These are phyloP conservation scores for Nannoperca australis DNA, from an alignment of 2,797 vertebrate species.

Conservation along the genomic window DNA sequence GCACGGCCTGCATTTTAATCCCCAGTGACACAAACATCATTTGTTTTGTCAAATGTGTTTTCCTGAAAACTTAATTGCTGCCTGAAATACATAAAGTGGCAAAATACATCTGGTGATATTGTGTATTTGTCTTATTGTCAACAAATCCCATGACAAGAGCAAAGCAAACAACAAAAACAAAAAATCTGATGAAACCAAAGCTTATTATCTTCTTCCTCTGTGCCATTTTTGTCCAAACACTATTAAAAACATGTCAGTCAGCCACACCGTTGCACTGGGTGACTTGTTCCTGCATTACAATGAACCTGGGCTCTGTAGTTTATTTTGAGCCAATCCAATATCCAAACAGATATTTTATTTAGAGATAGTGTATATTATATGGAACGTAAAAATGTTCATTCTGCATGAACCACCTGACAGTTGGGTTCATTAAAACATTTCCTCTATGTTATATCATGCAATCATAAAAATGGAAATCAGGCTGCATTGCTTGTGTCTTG, in stretches of 20 bases:
- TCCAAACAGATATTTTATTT: background rate
- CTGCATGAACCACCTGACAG: background rate
- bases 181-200: background rate
- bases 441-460: background rate
- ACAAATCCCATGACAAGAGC: background rate
- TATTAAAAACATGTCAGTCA: background rate
- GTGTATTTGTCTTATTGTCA: background rate
- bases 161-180: background rate
- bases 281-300: background rate
- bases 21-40: constrained; percentile 13
- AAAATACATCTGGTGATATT: background rate
- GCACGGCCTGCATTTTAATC: constrained; percentile 14
- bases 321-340: background rate
- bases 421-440: background rate
- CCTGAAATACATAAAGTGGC: background rate
- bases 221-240: background rate
- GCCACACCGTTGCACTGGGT: background rate
- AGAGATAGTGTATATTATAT: background rate
- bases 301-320: background rate
- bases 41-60: background rate
- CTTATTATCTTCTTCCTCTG: background rate
- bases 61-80: background rate
- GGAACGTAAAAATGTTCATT: background rate
- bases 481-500: background rate
- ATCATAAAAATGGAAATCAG: background rate